Conservation (phyloP, 2,888 invertebrate species). For the Phengaris alcon region DNA sequence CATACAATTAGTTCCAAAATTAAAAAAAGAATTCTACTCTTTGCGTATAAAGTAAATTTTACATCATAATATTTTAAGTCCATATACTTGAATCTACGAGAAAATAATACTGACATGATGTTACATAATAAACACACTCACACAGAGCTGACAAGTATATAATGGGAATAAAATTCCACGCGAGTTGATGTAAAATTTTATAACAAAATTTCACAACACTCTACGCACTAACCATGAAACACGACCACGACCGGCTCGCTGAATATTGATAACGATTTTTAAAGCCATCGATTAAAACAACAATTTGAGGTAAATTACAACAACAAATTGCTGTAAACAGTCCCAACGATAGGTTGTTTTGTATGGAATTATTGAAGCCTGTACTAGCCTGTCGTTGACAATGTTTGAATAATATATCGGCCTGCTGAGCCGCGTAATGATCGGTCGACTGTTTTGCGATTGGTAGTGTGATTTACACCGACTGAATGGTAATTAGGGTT, state of each 20-base stretch:
- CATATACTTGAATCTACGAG: not conserved
- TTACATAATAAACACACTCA: not conserved
- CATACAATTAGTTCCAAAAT: too few species aligned
- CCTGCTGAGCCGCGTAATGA: conserved; percentile 33
- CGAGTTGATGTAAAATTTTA: conserved; percentile 1
- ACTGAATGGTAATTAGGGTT: conserved; percentile 27
- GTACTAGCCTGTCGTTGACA: conserved; percentile 37
- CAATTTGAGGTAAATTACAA: conserved; percentile 29
- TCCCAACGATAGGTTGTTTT: conserved; percentile 38
- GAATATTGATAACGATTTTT: conserved; percentile 18
- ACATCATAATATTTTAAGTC: too few species aligned
- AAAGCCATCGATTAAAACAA: conserved; percentile 18
- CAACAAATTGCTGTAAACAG: conserved; percentile 33
- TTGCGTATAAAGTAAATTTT: too few species aligned
- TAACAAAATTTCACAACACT: not conserved
- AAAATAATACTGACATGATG: not conserved
- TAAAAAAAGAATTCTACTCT: too few species aligned
- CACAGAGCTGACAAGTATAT: not conserved
- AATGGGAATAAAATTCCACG: not conserved
- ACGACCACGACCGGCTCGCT: not conserved
- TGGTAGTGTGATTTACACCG: conserved; percentile 31
- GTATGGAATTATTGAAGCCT: conserved; percentile 41
- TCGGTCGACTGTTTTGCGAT: conserved; percentile 35
- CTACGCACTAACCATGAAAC: conserved; percentile 11
- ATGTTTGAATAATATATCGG: conserved; percentile 40